These are phyloP conservation scores for Mythimna pallens DNA, from an alignment of 2,888 invertebrate genomes.

Conservation along the genomic window DNA sequence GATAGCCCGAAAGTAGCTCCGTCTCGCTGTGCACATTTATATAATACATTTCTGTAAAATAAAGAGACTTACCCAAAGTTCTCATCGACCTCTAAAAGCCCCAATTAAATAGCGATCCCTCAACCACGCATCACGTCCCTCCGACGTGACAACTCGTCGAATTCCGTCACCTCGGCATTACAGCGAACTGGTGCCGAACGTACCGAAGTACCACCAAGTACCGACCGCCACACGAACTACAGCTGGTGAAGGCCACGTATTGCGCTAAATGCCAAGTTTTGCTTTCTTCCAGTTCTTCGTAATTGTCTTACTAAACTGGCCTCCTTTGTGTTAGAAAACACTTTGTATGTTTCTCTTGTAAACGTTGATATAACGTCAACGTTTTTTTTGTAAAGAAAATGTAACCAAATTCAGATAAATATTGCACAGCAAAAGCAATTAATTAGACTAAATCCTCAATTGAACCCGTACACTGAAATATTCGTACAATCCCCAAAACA, in stretches of 20 bases:
- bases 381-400: neutral
- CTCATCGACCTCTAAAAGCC: neutral
- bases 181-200: conserved; percentile 12
- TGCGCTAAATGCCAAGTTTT: conserved; percentile 44
- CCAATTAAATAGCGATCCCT: conserved; percentile 33
- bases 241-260: conserved; percentile 31
- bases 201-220: conserved; percentile 1
- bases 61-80: neutral
- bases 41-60: neutral
- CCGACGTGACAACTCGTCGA: conserved; percentile 29
- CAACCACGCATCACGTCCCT: conserved; percentile 19
- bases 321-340: conserved; percentile 12
- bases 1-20: neutral
- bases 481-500: conserved; percentile 1
- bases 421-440: neutral
- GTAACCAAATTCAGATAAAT: neutral
- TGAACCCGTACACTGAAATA: neutral
- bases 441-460: neutral
- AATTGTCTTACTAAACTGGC: conserved; percentile 26
- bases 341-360: conserved; percentile 14
- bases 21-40: neutral
- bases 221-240: neutral
- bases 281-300: conserved; percentile 23
- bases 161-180: conserved; percentile 24
- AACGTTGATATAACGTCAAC: neutral